Base-by-base conservation (phyloP, 2,888 invertebrate genomes). In the Agonopterix subpropinquella region DNA sequence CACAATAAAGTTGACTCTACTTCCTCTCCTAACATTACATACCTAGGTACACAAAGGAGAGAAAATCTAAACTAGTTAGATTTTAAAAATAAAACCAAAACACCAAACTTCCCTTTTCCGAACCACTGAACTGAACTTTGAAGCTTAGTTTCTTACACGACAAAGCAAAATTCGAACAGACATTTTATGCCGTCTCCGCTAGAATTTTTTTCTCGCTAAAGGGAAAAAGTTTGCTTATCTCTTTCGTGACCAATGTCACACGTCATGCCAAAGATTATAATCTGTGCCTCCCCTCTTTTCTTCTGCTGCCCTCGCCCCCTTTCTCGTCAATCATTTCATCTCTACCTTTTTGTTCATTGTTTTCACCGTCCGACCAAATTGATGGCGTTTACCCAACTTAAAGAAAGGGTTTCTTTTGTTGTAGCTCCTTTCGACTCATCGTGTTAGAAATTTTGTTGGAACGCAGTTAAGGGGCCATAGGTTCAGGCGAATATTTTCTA, bases 271-370 rank as follows among this genome's bases (percentile, higher is more conserved):
- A 11, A 43, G 43, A 45, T 48, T n/a, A 47, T 49, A 41, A 42
- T 53, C 61, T 56, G 52, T 53, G 56, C 52, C 36, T 47, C 47
- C 48, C 47, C 28, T 41, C 41, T 43, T 41, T 35, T 47, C 47
- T 47, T 46, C n/a, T n/a, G 18, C 42, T 46, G 52, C 52, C 53
- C 47, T 48, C 11, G 46, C 45, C 55, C 52, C 55, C 53, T 51
- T 15, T 43, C 57, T 77, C 80, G 70, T 82, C 80, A 81, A 82
- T 81, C 81, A 80, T 78, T 63, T 61, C 63, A 67, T 68, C 68
- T 64, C 54, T 48, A 53, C 56, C 64, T 69, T 75, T 70, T 70
- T 64, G 59, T 54, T 68, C 57, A 65, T 78, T 80, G 74, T 80
- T 73, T 71, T 53, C 55, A 50, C 59, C 61, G 55, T 51, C 55